These are phyloP conservation scores for Allygus modestus DNA, from an alignment of 2,888 invertebrate species.

Conservation along the genomic window DNA sequence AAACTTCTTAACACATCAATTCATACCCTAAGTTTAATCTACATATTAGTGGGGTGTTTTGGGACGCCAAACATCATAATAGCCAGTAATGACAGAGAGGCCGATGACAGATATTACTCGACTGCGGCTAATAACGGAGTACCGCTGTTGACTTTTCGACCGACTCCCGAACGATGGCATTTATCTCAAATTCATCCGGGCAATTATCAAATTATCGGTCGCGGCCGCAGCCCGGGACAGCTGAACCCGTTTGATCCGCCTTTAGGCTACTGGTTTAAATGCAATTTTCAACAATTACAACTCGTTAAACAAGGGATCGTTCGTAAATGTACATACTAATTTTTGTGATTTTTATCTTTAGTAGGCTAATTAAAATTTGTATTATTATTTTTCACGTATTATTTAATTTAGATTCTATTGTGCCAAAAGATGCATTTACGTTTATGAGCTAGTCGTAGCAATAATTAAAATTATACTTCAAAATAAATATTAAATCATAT, in stretches of 20 bases:
- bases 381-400: too few relatives aligned
- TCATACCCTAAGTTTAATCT: too few relatives aligned
- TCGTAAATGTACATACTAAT: neutral
- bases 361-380: too few relatives aligned
- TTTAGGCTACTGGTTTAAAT: neutral
- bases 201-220: conserved; percentile 15
- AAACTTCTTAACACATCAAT: too few relatives aligned
- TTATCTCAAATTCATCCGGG: neutral
- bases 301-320: neutral
- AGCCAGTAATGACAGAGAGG: neutral
- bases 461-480: too few relatives aligned
- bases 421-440: too few relatives aligned
- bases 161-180: neutral
- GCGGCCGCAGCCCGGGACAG: neutral
- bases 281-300: neutral
- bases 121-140: neutral
- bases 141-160: neutral
- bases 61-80: neutral
- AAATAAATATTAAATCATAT: too few relatives aligned
- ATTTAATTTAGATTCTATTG: too few relatives aligned
- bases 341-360: too few relatives aligned
- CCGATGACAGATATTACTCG: neutral
- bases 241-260: too few relatives aligned
- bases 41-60: neutral
- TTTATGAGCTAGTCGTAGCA: too few relatives aligned